Conservation (phyloP, 2,888 invertebrate species). For the Melinaea menophilus region DNA sequence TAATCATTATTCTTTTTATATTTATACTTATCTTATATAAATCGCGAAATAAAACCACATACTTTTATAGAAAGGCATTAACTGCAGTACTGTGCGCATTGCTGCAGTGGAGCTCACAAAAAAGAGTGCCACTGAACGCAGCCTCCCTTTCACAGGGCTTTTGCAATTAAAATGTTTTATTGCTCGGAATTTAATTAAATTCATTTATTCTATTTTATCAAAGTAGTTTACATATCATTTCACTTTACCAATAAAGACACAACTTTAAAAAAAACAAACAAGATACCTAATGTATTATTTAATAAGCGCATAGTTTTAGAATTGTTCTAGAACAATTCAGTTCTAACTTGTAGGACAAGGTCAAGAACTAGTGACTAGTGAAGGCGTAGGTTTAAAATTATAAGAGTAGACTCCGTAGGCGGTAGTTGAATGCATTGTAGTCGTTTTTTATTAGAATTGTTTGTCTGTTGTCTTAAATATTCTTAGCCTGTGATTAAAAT, state of each 20-base stretch:
- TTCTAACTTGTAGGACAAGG: constrained; percentile 1
- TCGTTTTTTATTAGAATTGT: no score
- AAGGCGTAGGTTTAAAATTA: constrained; percentile 2
- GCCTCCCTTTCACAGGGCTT: neutral
- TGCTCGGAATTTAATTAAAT: neutral
- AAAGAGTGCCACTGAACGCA: constrained; percentile 1
- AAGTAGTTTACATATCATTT: no score
- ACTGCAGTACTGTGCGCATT: constrained; percentile 1
- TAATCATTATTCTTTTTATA: no score
- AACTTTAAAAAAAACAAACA: no score
- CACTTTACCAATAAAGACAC: no score
- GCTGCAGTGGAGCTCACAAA: neutral
- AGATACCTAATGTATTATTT: no score
- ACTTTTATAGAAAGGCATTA: no score
- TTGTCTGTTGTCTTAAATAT: no score
- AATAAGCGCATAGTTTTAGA: neutral
- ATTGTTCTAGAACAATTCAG: constrained; percentile 3
- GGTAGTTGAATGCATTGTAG: neutral
- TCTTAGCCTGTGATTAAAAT: no score
- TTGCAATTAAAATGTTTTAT: constrained; percentile 5
- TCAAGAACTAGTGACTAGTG: neutral
- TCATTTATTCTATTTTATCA: no score
- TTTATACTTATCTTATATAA: no score
- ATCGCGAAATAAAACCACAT: no score
- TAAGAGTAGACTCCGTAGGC: constrained; percentile 1